phyloP scores from a whole-genome alignment of 2,888 invertebrate genomes.

The Tanytarsus gracilentus region DNA sequence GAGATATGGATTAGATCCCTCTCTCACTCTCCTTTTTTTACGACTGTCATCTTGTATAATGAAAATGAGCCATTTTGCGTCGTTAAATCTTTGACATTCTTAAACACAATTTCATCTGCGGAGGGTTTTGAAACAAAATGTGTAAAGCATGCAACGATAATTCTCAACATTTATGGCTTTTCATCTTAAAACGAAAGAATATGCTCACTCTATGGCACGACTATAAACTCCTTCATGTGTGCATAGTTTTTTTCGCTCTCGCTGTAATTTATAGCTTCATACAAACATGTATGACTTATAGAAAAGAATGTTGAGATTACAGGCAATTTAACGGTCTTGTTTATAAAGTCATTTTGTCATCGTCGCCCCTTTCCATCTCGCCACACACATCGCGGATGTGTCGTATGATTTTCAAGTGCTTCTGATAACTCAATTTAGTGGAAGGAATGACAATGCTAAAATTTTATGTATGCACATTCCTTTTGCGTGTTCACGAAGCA shows the following conservation, averaged over 20 bases:
- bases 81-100: no score
- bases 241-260: constrained; percentile 1
- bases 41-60: no score
- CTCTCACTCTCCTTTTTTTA: no score
- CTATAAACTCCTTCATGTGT: neutral
- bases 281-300: constrained; percentile 3
- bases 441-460: constrained; percentile 9
- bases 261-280: constrained; percentile 7
- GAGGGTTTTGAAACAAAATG: no score
- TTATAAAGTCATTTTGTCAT: constrained; percentile 6
- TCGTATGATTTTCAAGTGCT: constrained; percentile 10
- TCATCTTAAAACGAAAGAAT: no score
- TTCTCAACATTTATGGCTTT: no score
- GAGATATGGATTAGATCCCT: no score
- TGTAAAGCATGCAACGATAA: no score
- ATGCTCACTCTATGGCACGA: no score
- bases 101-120: no score
- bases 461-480: neutral
- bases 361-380: neutral
- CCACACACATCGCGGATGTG: neutral
- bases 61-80: no score
- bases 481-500: neutral
- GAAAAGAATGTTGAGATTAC: constrained; percentile 1
- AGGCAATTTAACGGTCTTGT: constrained; percentile 8
- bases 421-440: constrained; percentile 15